These are phyloP conservation scores for Steatornis caripensis DNA, from an alignment of 2,113 vertebrate species.

Conservation along the genomic window DNA sequence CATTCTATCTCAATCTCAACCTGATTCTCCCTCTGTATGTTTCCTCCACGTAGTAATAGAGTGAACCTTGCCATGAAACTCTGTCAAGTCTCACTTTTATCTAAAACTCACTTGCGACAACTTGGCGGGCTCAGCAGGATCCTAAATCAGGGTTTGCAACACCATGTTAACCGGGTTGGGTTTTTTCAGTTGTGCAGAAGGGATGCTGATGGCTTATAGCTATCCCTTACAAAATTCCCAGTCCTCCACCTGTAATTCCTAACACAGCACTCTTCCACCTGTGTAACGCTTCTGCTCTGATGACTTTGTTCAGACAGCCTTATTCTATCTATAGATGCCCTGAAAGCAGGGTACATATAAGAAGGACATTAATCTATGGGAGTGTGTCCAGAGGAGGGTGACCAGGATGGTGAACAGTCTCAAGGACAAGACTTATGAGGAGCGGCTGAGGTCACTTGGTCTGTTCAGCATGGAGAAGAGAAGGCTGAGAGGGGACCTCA, in stretches of 20 bases:
- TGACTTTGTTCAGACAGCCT: background rate
- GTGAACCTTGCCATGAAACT: no score
- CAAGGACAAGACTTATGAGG: accelerated
- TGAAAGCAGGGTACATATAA: background rate
- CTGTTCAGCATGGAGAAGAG: background rate
- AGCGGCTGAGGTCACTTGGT: background rate
- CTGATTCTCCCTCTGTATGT: no score
- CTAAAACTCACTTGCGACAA: no score
- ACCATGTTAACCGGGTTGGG: background rate
- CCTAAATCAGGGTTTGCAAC: no score
- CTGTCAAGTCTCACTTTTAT: no score
- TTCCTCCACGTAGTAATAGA: no score
- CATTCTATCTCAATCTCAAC: no score
- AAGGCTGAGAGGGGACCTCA: background rate
- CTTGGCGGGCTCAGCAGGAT: no score
- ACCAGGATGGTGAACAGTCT: background rate
- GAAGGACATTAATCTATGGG: background rate
- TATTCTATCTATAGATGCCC: background rate
- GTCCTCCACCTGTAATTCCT: background rate
- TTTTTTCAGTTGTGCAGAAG: background rate
- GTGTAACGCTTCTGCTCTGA: background rate
- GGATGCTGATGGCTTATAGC: background rate
- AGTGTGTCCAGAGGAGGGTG: background rate
- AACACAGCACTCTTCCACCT: background rate
- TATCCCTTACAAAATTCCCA: background rate